phyloP scores from a whole-genome alignment of 2,888 invertebrate species.

The Sphaerophoria rueppellii region DNA sequence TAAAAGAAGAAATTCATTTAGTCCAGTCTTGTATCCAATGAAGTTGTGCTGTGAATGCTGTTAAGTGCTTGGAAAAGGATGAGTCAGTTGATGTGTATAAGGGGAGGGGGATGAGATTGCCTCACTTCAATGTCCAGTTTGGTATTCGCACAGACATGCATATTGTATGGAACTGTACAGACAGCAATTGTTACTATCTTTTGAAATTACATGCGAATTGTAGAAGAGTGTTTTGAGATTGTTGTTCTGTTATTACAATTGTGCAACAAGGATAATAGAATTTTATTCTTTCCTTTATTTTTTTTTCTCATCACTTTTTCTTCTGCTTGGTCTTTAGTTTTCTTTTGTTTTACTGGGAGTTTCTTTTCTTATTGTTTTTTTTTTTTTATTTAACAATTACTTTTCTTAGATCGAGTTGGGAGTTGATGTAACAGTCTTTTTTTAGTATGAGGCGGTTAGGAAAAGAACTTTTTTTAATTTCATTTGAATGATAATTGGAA shows the following conservation, averaged over 20 bases:
- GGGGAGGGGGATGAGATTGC: neutral
- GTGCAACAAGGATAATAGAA: slow-evolving; percentile 67
- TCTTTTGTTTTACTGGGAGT: slow-evolving; percentile 9
- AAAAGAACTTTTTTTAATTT: slow-evolving; percentile 44
- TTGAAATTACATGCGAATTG: slow-evolving; percentile 68
- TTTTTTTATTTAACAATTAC: slow-evolving; percentile 12
- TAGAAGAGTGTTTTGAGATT: slow-evolving; percentile 68
- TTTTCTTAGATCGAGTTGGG: slow-evolving; percentile 9
- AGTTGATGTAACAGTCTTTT: slow-evolving; percentile 43
- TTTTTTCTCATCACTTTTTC: neutral
- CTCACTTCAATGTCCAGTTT: slow-evolving; percentile 16
- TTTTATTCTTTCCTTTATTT: slow-evolving; percentile 59
- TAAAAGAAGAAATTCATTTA: slow-evolving; percentile 68
- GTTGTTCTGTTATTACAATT: slow-evolving; percentile 72
- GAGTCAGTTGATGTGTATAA: neutral
- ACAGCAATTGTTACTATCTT: slow-evolving; percentile 10
- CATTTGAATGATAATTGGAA: slow-evolving; percentile 58
- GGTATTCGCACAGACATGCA: slow-evolving; percentile 10
- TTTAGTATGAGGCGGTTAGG: slow-evolving; percentile 5
- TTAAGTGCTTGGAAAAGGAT: no score
- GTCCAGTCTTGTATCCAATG: slow-evolving; percentile 22
- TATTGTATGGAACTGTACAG: neutral
- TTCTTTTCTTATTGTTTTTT: slow-evolving; percentile 3
- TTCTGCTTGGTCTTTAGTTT: neutral
- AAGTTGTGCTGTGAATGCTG: no score